A percentile compares a stretch with the other conserved stretches of the same genome.
These are phyloP conservation scores for Scaptomyza cyrtandrae DNA, from an alignment of 2,888 invertebrate genomes.

Conservation along the genomic window DNA sequence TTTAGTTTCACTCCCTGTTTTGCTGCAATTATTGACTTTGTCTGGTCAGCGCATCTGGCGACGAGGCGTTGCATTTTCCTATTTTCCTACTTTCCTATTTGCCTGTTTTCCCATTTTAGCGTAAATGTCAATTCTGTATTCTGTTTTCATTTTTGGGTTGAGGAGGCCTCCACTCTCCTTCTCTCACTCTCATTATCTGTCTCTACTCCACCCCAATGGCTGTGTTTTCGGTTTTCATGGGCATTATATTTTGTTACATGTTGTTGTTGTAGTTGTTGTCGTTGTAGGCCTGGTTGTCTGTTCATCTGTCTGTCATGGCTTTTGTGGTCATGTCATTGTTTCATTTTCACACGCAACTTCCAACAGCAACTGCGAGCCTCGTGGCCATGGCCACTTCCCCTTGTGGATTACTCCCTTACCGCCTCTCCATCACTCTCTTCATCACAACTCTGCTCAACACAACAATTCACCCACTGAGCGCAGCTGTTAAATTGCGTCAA, in stretches of 20 bases:
- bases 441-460: slow-evolving; percentile 1
- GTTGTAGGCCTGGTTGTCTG: slow-evolving; percentile 24
- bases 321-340: slow-evolving; percentile 76
- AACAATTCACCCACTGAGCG: slow-evolving; percentile 13
- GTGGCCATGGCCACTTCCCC: slow-evolving; percentile 27
- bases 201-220: neutral
- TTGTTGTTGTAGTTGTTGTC: slow-evolving; percentile 14
- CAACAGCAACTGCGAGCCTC: slow-evolving; percentile 29
- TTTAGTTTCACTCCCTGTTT: neutral
- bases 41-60: slow-evolving; percentile 55
- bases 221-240: slow-evolving; percentile 48
- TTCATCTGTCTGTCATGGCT: slow-evolving; percentile 47
- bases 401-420: slow-evolving; percentile 17
- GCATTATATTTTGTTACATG: slow-evolving; percentile 55
- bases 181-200: neutral
- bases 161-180: neutral
- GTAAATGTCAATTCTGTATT: slow-evolving; percentile 70
- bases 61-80: slow-evolving; percentile 29
- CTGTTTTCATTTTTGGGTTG: neutral
- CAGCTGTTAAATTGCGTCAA: slow-evolving; percentile 66
- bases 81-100: slow-evolving; percentile 10
- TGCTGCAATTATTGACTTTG: slow-evolving; percentile 62
- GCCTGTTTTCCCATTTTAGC: slow-evolving; percentile 47
- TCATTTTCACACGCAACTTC: slow-evolving; percentile 76
- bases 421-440: neutral